phyloP scores from a whole-genome alignment of 2,113 vertebrate genomes.

The Scolopax mira region DNA sequence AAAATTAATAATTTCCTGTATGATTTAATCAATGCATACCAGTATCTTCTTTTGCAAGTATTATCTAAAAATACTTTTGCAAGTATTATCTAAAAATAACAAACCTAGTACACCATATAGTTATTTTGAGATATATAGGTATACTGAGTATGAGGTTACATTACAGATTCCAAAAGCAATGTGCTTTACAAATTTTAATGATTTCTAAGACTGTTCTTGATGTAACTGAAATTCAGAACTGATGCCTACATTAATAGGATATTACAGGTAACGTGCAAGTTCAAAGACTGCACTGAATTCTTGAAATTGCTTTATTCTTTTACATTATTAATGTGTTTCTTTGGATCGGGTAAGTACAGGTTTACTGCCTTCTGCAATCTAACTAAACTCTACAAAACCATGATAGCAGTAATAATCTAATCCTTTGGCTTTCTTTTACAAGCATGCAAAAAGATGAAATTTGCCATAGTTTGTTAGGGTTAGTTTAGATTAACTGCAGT shows the following conservation, averaged over 20 bases:
- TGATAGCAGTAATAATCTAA: background rate
- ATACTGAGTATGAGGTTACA: background rate
- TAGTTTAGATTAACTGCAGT: background rate
- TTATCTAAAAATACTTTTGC: slow-evolving; percentile 23
- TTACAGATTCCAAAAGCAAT: background rate
- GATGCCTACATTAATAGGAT: background rate
- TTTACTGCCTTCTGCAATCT: background rate
- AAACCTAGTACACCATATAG: background rate
- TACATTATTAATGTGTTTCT: background rate
- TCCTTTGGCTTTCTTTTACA: background rate
- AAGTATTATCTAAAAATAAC: slow-evolving; percentile 7
- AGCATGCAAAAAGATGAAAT: background rate
- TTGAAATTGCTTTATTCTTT: slow-evolving; percentile 22
- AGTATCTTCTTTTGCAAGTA: background rate
- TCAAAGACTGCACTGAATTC: background rate
- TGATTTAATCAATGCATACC: background rate
- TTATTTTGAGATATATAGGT: background rate
- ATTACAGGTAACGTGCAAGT: background rate
- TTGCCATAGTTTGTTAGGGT: background rate
- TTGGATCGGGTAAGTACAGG: slow-evolving; percentile 10
- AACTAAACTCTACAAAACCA: background rate
- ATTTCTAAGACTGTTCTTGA: slow-evolving; percentile 8
- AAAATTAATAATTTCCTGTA: slow-evolving; percentile 29
- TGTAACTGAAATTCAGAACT: background rate
- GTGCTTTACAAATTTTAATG: background rate